Evolutionary conservation across 1,140 invertebrate genomes (phyloP).

Genomic region (Drosophila biarmipes): DNA sequence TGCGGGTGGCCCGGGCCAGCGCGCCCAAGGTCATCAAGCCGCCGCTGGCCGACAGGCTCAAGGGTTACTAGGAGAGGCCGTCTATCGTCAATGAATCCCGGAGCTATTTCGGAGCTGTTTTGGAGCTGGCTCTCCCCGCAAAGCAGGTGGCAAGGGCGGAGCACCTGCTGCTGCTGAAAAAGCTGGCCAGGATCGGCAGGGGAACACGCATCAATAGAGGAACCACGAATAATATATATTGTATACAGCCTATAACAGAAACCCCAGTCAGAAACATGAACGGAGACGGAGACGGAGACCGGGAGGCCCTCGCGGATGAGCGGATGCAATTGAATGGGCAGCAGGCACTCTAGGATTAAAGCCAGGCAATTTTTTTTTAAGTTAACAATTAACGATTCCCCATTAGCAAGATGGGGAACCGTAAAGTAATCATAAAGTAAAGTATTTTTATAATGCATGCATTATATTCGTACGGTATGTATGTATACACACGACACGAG

Average conservation of each 20-base stretch:
- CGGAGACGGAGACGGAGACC: neutral
- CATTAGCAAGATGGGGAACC: constrained; percentile 44
- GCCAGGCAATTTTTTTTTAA: constrained; percentile 78
- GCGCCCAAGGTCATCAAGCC: constrained; percentile 82
- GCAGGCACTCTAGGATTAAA: constrained; percentile 60
- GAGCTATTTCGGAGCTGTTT: neutral
- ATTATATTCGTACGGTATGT: constrained; percentile 81
- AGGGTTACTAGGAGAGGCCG: constrained; percentile 69
- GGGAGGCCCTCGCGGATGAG: neutral
- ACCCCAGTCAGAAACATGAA: neutral
- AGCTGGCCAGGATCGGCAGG: constrained; percentile 36
- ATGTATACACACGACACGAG: constrained; percentile 54
- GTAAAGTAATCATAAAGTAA: constrained; percentile 54
- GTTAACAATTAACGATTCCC: constrained; percentile 56
- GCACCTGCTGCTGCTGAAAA: constrained; percentile 3
- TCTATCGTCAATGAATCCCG: neutral
- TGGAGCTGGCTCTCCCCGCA: constrained; percentile 46
- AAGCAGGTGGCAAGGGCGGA: neutral
- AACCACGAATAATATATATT: constrained; percentile 66
- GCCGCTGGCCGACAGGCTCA: constrained; percentile 78
- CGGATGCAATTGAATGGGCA: constrained; percentile 2
- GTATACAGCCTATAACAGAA: constrained; percentile 41
- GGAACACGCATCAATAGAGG: constrained; percentile 36
- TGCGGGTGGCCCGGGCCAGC: constrained; percentile 75
- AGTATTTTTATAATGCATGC: constrained; percentile 84